A percentile compares a stretch with the other conserved stretches of the same genome.
These are phyloP conservation scores for Leptinotarsa tumamoca DNA, from an alignment of 2,888 invertebrate species.

Conservation along the genomic window DNA sequence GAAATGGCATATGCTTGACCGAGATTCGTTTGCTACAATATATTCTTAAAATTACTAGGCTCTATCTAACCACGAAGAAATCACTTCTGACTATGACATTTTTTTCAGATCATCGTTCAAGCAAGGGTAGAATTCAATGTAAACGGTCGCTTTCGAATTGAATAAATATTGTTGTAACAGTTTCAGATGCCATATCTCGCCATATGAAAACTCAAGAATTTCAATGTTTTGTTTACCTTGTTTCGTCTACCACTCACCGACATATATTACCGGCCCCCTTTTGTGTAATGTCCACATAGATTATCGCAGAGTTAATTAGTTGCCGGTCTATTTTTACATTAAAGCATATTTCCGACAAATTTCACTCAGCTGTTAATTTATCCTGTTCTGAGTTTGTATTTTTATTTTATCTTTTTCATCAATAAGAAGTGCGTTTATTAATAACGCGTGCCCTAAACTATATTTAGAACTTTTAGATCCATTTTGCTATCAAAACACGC, in stretches of 20 bases:
- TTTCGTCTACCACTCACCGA: conserved; percentile 16
- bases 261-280: conserved; percentile 15
- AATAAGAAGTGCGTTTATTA: conserved; percentile 41
- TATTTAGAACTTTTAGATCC: conserved; percentile 36
- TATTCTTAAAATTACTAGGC: too few relatives aligned
- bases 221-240: not conserved
- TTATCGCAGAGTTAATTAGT: conserved; percentile 52
- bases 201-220: not conserved
- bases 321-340: conserved; percentile 53
- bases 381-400: conserved; percentile 42
- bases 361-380: conserved; percentile 50
- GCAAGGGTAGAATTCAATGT: too few relatives aligned
- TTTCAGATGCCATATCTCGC: too few relatives aligned
- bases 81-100: too few relatives aligned
- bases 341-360: conserved; percentile 54
- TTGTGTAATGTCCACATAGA: conserved; percentile 31
- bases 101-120: too few relatives aligned
- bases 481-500: conserved; percentile 15
- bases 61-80: too few relatives aligned
- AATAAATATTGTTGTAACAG: too few relatives aligned
- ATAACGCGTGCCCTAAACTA: conserved; percentile 38
- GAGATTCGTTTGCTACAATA: too few relatives aligned
- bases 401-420: conserved; percentile 41
- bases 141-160: too few relatives aligned
- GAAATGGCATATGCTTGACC: too few relatives aligned